Base-by-base conservation (phyloP, 2,888 invertebrate genomes). In the Mesopsocus fuscifrons region DNA sequence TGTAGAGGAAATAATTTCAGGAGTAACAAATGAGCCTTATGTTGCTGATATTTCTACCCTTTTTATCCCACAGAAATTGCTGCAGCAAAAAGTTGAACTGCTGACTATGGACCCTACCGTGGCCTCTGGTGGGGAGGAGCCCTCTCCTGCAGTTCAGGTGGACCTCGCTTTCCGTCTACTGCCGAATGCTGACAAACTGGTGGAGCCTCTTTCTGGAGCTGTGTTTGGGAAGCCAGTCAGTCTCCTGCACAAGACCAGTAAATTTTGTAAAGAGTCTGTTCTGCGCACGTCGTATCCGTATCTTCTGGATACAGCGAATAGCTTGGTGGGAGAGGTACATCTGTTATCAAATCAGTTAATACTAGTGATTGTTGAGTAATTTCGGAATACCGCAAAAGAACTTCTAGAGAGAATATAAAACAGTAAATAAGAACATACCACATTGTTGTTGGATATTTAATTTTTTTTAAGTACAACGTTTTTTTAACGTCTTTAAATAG, bases 241-340 rank as follows among this genome's bases (percentile, higher is more conserved):
- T 3, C 43, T 73, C 32, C 66, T 77, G 48, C 59, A 60, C 44
- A 78, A 74, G 48, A 71, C 79, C 0, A 69, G 71, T 46, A 64
- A 65, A n/a, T 57, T 80, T 0, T 79, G 78, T 46, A 71, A 71
- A 50, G 68, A 76, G 47, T 69, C 71, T 0, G 66, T 83, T 21
- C 53, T 59, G 0, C 56, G 65, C 52, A 59, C 65, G 2, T 59
- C 64, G 0, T 81, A 78, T 53, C 71, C 75, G 0, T 58, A 63
- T 2, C 57, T 77, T 16, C 68, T 79, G 9, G 67, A 70, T 44
- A 66, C 64, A 1, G 55, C 85, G 41, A 79, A 84, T 50, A 67
- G 69, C 42, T 69, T 80, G 42, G 67, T 82, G 2, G 69, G 67
- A 0, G 65, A 68, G 18, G 69, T 79, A n/a, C n/a, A n/a, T n/a